Percentiles rank a stretch among this genome's conserved stretches.
phyloP scores from a whole-genome alignment of 2,888 invertebrate species.

The Tetranychus truncatus region DNA sequence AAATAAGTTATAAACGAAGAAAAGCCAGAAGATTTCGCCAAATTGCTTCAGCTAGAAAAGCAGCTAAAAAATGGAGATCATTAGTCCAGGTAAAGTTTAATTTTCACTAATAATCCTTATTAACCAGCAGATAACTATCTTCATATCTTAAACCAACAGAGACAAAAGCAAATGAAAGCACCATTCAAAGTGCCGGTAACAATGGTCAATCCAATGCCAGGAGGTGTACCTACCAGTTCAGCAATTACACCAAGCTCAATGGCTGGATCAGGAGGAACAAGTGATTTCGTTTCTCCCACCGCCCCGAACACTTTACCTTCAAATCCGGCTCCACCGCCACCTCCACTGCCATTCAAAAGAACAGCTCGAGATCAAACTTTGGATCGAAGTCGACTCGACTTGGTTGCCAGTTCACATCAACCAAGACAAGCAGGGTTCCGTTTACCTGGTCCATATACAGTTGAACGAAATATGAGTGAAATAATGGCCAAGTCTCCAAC shows the following conservation, averaged over 20 bases:
- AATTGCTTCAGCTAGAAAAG: constrained; percentile 69
- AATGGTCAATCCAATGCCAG: neutral
- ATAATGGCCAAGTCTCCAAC: neutral
- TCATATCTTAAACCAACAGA: neutral
- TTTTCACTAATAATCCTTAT: too few relatives aligned
- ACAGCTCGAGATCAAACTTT: neutral
- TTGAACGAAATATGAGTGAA: constrained; percentile 3
- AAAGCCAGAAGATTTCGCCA: constrained; percentile 43
- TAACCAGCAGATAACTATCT: neutral
- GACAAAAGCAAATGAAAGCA: constrained; percentile 2
- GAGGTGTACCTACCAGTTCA: neutral
- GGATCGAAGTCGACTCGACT: neutral
- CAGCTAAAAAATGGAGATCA: constrained; percentile 89
- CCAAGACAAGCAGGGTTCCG: neutral
- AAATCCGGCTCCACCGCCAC: neutral
- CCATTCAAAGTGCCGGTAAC: neutral
- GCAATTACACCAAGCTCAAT: neutral
- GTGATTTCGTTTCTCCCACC: neutral
- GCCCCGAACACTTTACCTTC: neutral
- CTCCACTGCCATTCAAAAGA: constrained; percentile 11
- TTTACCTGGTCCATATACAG: neutral
- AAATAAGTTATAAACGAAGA: constrained; percentile 91
- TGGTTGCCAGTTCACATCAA: neutral
- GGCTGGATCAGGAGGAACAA: neutral
- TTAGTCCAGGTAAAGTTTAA: constrained; percentile 59